A percentile compares a stretch with the other conserved stretches of the same genome.
Conservation (phyloP, 2,888 invertebrate species). For the Spatulosminthurus flaviceps region DNA sequence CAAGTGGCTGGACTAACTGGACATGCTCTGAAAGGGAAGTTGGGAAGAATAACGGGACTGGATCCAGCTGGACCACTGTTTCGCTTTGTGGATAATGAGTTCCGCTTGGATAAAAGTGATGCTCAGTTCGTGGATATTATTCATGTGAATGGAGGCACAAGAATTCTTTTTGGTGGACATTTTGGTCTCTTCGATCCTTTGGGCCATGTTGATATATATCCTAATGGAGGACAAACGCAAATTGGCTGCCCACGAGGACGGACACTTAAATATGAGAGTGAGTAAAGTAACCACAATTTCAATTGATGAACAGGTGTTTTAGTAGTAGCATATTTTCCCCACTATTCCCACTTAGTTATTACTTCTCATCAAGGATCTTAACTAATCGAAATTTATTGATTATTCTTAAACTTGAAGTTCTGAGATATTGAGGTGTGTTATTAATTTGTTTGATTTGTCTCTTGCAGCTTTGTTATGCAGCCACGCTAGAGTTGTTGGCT, state of each 20-base stretch:
- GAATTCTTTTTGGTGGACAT: conserved; percentile 46
- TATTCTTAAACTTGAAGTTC: too few relatives aligned
- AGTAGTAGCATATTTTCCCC: too few relatives aligned
- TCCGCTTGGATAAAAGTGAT: conserved; percentile 55
- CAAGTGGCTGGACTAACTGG: conserved; percentile 60
- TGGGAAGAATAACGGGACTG: conserved; percentile 60
- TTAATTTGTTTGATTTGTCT: background rate
- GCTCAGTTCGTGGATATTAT: conserved; percentile 52
- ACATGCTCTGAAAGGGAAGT: conserved; percentile 52
- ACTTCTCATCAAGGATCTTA: too few relatives aligned
- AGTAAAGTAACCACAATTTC: background rate
- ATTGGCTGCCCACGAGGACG: conserved; percentile 55
- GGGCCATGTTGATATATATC: conserved; percentile 52
- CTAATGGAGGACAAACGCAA: conserved; percentile 54
- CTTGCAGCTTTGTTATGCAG: conserved; percentile 55
- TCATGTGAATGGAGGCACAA: conserved; percentile 48
- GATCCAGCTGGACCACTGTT: conserved; percentile 60
- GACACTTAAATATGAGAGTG: conserved; percentile 54
- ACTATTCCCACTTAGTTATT: too few relatives aligned
- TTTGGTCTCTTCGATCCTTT: conserved; percentile 43
- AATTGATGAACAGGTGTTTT: too few relatives aligned
- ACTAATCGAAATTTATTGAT: too few relatives aligned
- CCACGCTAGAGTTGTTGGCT: conserved; percentile 57
- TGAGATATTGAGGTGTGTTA: too few relatives aligned
- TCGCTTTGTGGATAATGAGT: conserved; percentile 56